Base-by-base conservation (phyloP, 2,888 invertebrate species). In the Acanthoscelides obtectus region DNA sequence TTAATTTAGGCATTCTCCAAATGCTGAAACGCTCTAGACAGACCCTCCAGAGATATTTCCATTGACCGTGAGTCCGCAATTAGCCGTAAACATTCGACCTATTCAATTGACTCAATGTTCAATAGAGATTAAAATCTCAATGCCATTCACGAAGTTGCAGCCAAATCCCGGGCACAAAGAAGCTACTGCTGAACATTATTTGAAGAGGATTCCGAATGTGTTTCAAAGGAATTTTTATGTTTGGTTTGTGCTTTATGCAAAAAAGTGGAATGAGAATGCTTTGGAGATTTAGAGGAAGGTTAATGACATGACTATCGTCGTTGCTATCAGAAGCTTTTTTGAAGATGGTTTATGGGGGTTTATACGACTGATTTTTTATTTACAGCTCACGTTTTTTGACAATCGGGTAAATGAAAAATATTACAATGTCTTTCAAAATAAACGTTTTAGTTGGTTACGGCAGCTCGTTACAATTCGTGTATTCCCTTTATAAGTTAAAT, bases 41-140 rank as follows among this genome's bases (percentile, higher is more conserved):
- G 22, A 22, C 22, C 22, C 67, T 22, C 67, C 25, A 22, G 20
- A 67, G n/a, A 67, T 20, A 22, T 22, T 67, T 20, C 25, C 25
- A 67, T 67, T 67, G 67, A 20, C 67, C 67, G 22, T 67, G 17
- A 67, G 22, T 22, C 67, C 25, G 22, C 67, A 67, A 67, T 67
- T 67, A 67, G 67, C 67, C 67, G 22, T 22, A 22, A 67, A 67
- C 25, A 67, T 22, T 20, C 21, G 21, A 20, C n/a, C 20, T 22
- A 20, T 67, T 67, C 67, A 67, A 67, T 22, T 67, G 22, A 67
- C 25, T 67, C 25, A 67, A 20, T 67, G 67, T 22, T 22, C 67
- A 22, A 22, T 67, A 22, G 22, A 20, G 45, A 67, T 67, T 67
- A 22, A 67, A 67, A 22, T 67, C 17, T 20, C 67, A 20, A 4